These are phyloP conservation scores for Hyposoter didymator DNA, from an alignment of 2,888 invertebrate species.

Conservation along the genomic window DNA sequence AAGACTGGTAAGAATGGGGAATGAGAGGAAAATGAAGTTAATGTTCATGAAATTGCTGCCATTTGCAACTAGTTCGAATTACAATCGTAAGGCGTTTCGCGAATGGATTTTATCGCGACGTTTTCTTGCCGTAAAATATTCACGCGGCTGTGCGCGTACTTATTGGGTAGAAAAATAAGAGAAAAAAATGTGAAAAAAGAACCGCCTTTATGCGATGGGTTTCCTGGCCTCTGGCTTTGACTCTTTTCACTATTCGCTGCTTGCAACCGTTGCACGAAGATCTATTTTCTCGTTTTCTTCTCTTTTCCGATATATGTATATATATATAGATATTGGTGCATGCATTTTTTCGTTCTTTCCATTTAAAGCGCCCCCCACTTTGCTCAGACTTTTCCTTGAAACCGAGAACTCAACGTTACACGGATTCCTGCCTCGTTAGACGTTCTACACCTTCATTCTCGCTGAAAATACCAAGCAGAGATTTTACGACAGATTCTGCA, in stretches of 20 bases:
- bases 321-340: constrained; percentile 1
- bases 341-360: neutral
- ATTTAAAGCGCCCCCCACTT: constrained; percentile 28
- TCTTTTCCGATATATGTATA: constrained; percentile 7
- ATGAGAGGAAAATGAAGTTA: constrained; percentile 8
- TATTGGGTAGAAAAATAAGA: constrained; percentile 36
- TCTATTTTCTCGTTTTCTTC: constrained; percentile 33
- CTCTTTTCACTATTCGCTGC: constrained; percentile 21
- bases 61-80: constrained; percentile 15
- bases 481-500: constrained; percentile 44
- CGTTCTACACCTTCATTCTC: constrained; percentile 17
- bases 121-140: constrained; percentile 16
- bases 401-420: constrained; percentile 52
- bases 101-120: neutral
- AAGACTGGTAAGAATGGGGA: neutral
- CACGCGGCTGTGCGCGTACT: constrained; percentile 9
- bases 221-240: constrained; percentile 25
- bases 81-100: neutral
- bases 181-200: constrained; percentile 24
- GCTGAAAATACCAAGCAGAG: constrained; percentile 29
- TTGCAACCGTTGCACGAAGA: constrained; percentile 19
- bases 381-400: neutral
- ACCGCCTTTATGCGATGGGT: constrained; percentile 42
- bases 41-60: neutral
- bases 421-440: constrained; percentile 59